Evolutionary conservation across 2,888 invertebrate species (phyloP).

Genomic region (Mesorhabditis sp.): DNA sequence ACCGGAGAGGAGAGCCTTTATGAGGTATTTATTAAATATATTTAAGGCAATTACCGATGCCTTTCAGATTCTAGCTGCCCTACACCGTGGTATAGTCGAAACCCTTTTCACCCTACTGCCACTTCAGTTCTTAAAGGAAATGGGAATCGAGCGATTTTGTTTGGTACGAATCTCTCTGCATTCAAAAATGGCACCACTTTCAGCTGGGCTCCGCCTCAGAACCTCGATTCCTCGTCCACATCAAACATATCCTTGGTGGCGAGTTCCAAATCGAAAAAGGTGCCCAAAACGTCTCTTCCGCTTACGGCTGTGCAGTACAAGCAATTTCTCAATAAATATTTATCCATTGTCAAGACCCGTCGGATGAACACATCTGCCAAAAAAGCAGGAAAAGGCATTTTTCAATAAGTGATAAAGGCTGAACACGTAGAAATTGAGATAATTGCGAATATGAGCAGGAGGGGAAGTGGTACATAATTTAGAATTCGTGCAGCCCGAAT

Average conservation of each 20-base stretch:
- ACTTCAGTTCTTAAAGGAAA: not conserved
- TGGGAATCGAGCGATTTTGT: not conserved
- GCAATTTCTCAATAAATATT: not conserved
- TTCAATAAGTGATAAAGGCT: no score
- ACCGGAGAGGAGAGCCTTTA: not conserved
- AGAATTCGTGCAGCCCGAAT: no score
- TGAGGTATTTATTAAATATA: not conserved
- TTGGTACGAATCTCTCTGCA: not conserved
- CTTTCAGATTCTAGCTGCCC: slow-evolving; percentile 2
- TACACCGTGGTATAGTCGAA: not conserved
- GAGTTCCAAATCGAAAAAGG: not conserved
- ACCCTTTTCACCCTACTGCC: not conserved
- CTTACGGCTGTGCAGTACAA: not conserved
- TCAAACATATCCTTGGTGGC: not conserved
- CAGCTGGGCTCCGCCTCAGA: not conserved
- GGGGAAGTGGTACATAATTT: no score
- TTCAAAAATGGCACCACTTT: not conserved
- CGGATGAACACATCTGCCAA: no score
- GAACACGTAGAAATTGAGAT: no score
- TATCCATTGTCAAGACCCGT: no score
- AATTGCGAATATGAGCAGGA: no score
- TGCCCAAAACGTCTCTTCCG: not conserved
- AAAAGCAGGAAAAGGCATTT: no score
- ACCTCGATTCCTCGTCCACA: slow-evolving; percentile 2
- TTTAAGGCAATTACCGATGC: not conserved